These are phyloP conservation scores for Drosophila rellima DNA, from an alignment of 2,888 invertebrate species.

Conservation along the genomic window DNA sequence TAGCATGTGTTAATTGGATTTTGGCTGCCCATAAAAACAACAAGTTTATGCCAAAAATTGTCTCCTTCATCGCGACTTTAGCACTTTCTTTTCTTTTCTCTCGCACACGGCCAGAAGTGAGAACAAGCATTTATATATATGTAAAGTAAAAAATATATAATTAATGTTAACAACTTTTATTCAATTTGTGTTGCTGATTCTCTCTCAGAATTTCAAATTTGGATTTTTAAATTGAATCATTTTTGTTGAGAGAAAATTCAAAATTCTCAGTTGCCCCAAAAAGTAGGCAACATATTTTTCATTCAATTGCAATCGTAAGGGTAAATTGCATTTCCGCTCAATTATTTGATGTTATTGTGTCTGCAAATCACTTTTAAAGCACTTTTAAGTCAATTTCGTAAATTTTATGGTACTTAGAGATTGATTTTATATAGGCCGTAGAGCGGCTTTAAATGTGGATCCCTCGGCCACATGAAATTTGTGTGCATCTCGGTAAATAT, in stretches of 20 bases:
- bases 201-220: too few species aligned
- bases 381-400: neutral
- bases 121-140: neutral
- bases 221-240: too few species aligned
- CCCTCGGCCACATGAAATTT: constrained; percentile 39
- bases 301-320: neutral
- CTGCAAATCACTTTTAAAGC: neutral
- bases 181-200: too few species aligned
- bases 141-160: neutral
- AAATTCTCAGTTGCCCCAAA: neutral
- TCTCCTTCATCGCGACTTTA: neutral
- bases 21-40: constrained; percentile 61
- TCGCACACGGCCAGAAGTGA: neutral
- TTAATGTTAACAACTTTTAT: neutral
- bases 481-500: constrained; percentile 50
- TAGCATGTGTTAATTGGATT: constrained; percentile 78
- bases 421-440: constrained; percentile 5
- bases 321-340: neutral
- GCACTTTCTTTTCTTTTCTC: neutral
- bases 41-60: constrained; percentile 42
- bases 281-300: constrained; percentile 1
- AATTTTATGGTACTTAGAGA: neutral
- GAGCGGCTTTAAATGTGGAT: constrained; percentile 35
- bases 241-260: too few species aligned
- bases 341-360: neutral